A percentile compares a stretch with the other conserved stretches of the same genome.
These are phyloP conservation scores for Porites cylindrica DNA, from an alignment of 92 coral and sea anemone species.

Conservation along the genomic window DNA sequence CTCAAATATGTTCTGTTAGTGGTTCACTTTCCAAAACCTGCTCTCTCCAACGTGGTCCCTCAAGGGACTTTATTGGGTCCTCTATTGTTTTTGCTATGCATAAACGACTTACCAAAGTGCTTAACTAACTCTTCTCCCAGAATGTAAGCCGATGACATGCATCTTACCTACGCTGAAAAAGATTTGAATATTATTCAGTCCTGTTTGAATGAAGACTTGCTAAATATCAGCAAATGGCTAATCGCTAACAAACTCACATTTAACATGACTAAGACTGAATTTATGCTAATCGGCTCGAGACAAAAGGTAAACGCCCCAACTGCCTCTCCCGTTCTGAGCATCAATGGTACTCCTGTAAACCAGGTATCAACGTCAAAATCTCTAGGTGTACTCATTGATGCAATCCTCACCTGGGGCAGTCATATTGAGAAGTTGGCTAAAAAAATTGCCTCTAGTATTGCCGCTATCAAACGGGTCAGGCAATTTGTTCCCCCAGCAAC, in stretches of 20 bases:
- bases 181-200: too few relatives aligned
- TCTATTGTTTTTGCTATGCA: neutral
- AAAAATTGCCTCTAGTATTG: neutral
- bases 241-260: too few relatives aligned
- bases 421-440: neutral
- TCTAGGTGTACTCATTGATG: constrained; percentile 4
- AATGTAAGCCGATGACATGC: neutral
- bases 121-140: neutral
- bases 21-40: too few relatives aligned
- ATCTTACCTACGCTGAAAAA: too few relatives aligned
- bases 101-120: neutral
- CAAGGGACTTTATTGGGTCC: constrained; percentile 3
- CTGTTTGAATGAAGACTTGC: too few relatives aligned
- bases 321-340: neutral
- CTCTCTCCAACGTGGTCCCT: neutral
- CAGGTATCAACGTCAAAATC: constrained; percentile 14
- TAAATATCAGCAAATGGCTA: too few relatives aligned
- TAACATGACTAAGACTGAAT: neutral
- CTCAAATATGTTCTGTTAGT: too few relatives aligned
- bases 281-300: constrained; percentile 17
- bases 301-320: constrained; percentile 10
- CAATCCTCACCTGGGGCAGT: constrained; percentile 2
- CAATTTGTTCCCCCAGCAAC: too few relatives aligned
- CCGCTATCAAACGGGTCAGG: neutral
- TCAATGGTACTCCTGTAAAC: neutral